Evolutionary conservation across 2,888 invertebrate species (phyloP).

Genomic region (Girardia tigrina): DNA sequence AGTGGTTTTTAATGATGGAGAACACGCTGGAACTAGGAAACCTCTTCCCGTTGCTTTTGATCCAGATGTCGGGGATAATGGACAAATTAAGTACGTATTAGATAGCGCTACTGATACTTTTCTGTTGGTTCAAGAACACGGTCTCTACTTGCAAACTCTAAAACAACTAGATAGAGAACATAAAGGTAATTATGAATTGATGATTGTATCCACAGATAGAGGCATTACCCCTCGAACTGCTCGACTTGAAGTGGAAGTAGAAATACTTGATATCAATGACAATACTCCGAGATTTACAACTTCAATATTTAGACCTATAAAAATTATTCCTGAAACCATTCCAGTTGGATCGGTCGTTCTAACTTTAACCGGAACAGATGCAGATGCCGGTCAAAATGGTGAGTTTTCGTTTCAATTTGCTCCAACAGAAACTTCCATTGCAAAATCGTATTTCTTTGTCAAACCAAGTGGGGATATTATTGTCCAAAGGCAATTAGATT

Average conservation of each 20-base stretch:
- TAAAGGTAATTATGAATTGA: conserved; percentile 11
- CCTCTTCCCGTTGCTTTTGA: conserved; percentile 21
- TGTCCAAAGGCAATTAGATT: conserved; percentile 19
- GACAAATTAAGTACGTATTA: neutral
- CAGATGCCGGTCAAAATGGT: conserved; percentile 27
- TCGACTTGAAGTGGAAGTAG: neutral
- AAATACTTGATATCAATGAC: conserved; percentile 25
- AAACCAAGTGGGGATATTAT: conserved; percentile 21
- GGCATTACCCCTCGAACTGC: neutral
- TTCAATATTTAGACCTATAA: neutral
- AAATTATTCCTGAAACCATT: conserved; percentile 13
- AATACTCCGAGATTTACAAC: conserved; percentile 24
- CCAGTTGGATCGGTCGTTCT: conserved; percentile 11
- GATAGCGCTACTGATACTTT: neutral
- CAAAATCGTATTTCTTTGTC: conserved; percentile 7
- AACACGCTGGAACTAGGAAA: neutral
- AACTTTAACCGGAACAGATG: neutral
- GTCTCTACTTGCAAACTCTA: conserved; percentile 26
- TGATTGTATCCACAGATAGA: neutral
- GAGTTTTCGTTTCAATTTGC: conserved; percentile 1
- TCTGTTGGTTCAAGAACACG: conserved; percentile 17
- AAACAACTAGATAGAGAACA: conserved; percentile 2
- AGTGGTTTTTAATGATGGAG: conserved; percentile 25
- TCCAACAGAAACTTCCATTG: conserved; percentile 11
- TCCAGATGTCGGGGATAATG: conserved; percentile 21